phyloP scores from a whole-genome alignment of 2,113 vertebrate species.

The Grallaria varia region DNA sequence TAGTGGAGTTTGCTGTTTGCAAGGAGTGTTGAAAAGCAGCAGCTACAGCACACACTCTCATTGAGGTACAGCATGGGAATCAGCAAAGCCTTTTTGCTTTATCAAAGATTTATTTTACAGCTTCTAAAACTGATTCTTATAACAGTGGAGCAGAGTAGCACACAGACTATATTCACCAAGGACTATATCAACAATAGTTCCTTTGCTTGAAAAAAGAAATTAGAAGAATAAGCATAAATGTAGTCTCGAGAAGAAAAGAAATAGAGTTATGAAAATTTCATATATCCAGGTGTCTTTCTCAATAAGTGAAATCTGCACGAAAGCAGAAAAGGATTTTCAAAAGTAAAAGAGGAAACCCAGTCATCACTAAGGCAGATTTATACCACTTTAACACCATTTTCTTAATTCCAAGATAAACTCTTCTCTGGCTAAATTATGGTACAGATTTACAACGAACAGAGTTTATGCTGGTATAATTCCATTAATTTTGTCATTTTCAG shows the following conservation, averaged over 20 bases:
- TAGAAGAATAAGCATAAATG: neutral
- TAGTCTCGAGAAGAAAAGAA: neutral
- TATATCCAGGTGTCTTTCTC: neutral
- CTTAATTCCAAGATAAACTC: conserved; percentile 48
- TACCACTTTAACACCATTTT: conserved; percentile 7
- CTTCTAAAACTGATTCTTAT: neutral
- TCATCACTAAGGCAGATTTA: conserved; percentile 38
- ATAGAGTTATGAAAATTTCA: neutral
- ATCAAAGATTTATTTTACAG: neutral
- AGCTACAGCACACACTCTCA: neutral
- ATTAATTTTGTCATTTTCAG: conserved; percentile 55
- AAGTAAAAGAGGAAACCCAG: conserved; percentile 18
- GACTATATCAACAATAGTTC: neutral
- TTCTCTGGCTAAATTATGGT: conserved; percentile 9
- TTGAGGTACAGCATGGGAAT: neutral
- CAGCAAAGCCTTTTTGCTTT: neutral
- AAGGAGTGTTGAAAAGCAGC: neutral
- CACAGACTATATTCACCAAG: neutral
- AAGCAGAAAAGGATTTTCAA: conserved; percentile 1
- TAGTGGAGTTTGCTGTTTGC: neutral
- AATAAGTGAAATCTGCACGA: neutral
- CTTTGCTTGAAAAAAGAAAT: neutral
- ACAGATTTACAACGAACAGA: conserved; percentile 8
- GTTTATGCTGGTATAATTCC: conserved; percentile 45
- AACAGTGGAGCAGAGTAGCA: neutral